Conservation (phyloP, 2,113 vertebrate species). For the Phoenicopterus ruber region DNA sequence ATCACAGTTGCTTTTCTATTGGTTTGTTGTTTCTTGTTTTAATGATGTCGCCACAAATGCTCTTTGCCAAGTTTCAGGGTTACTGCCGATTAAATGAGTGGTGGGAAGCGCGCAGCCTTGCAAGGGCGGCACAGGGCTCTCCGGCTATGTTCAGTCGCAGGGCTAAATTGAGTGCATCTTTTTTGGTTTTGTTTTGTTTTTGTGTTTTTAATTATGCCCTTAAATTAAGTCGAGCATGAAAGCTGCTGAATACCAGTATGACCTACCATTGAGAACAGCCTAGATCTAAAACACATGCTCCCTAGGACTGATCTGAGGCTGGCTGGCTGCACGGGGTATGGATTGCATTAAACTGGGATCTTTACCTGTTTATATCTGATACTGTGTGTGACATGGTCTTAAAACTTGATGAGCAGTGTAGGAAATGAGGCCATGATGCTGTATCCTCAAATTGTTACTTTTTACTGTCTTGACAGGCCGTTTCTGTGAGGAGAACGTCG, state of each 20-base stretch:
- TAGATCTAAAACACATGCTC: not conserved
- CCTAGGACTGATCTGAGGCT: not conserved
- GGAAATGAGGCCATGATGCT: not conserved
- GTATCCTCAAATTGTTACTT: not conserved
- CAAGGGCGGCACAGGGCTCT: not conserved
- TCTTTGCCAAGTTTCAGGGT: not conserved
- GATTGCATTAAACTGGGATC: not conserved
- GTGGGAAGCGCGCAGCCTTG: not conserved
- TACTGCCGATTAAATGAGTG: not conserved
- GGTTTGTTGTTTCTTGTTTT: not conserved
- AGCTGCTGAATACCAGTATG: not conserved
- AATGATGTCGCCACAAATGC: not conserved
- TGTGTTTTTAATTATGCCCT: not conserved
- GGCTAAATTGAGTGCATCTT: not conserved
- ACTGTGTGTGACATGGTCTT: not conserved
- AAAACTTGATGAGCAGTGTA: not conserved
- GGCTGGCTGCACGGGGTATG: not conserved
- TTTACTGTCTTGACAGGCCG: constrained; percentile 65
- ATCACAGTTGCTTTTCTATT: not conserved
- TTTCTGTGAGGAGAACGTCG: constrained; percentile 84
- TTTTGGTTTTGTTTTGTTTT: not conserved
- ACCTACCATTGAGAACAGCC: not conserved
- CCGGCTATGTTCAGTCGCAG: not conserved
- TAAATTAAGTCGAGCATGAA: not conserved
- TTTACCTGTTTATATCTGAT: not conserved